A percentile compares a stretch with the other conserved stretches of the same genome.
Evolutionary conservation across 2,888 invertebrate species (phyloP).

Genomic region (Mylabris sibirica): DNA sequence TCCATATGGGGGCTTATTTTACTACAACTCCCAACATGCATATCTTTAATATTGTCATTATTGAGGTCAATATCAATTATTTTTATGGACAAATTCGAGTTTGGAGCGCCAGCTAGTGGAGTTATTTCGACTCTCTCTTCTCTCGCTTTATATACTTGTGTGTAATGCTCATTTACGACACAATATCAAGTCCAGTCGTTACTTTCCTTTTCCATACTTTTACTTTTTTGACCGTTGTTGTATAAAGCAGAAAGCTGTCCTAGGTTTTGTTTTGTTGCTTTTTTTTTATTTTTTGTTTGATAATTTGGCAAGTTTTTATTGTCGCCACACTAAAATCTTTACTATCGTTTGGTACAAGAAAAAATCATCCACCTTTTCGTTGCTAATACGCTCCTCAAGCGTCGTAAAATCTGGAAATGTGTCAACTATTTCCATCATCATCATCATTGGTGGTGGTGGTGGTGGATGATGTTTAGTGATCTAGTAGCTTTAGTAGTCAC

Average conservation of each 20-base stretch:
- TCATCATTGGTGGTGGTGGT: not conserved
- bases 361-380: slow-evolving; percentile 27
- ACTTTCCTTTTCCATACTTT: not conserved
- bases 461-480: not conserved
- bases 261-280: too few relatives aligned
- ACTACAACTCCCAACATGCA: slow-evolving; percentile 49
- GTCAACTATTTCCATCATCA: not conserved
- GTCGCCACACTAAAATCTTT: slow-evolving; percentile 14
- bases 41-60: slow-evolving; percentile 56
- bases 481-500: not conserved
- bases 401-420: slow-evolving; percentile 13
- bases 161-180: not conserved
- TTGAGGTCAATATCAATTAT: slow-evolving; percentile 21
- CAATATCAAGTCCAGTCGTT: not conserved
- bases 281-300: not conserved
- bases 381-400: slow-evolving; percentile 24
- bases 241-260: too few relatives aligned
- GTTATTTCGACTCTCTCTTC: not conserved
- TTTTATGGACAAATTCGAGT: not conserved
- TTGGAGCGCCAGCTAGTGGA: not conserved
- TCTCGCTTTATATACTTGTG: too few relatives aligned
- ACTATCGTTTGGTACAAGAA: slow-evolving; percentile 23
- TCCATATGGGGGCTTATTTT: not conserved
- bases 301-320: slow-evolving; percentile 9
- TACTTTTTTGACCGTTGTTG: not conserved